phyloP scores from a whole-genome alignment of 1,140 invertebrate species.

The Adoxophyes honmai region DNA sequence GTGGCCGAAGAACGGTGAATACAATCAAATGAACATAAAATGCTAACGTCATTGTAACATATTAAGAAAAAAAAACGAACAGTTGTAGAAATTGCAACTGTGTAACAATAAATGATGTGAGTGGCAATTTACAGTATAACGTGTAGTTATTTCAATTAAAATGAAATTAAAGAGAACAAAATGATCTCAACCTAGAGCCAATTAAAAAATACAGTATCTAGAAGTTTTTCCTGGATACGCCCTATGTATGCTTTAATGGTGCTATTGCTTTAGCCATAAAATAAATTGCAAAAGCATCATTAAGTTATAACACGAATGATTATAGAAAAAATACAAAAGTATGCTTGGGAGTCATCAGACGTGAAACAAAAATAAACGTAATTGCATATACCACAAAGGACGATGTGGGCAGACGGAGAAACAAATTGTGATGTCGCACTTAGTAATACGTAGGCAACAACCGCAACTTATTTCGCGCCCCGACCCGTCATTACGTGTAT shows the following conservation, averaged over 20 bases:
- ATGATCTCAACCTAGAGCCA: background rate
- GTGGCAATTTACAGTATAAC: slow-evolving; percentile 3
- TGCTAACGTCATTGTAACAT: slow-evolving; percentile 13
- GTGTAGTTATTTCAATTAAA: slow-evolving; percentile 9
- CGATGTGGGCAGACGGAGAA: slow-evolving; percentile 51
- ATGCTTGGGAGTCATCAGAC: slow-evolving; percentile 38
- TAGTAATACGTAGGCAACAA: slow-evolving; percentile 43
- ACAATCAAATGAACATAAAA: slow-evolving; percentile 13
- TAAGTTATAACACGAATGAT: slow-evolving; percentile 41
- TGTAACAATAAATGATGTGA: slow-evolving; percentile 11
- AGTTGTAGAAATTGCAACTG: slow-evolving; percentile 4
- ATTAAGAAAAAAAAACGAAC: background rate
- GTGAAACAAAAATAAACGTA: slow-evolving; percentile 42
- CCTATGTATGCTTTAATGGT: background rate
- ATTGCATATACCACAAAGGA: slow-evolving; percentile 50
- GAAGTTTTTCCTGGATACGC: slow-evolving; percentile 5
- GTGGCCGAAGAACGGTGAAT: background rate
- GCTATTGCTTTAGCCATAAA: background rate
- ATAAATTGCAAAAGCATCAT: slow-evolving; percentile 20
- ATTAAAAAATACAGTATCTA: background rate
- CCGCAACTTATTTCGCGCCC: slow-evolving; percentile 20
- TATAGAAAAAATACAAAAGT: slow-evolving; percentile 28
- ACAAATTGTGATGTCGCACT: slow-evolving; percentile 52
- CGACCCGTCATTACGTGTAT: slow-evolving; percentile 5
- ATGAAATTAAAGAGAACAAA: background rate